Percentiles rank a stretch among this genome's conserved stretches.
These are phyloP conservation scores for Agrotis puta DNA, from an alignment of 2,888 invertebrate species.

Conservation along the genomic window DNA sequence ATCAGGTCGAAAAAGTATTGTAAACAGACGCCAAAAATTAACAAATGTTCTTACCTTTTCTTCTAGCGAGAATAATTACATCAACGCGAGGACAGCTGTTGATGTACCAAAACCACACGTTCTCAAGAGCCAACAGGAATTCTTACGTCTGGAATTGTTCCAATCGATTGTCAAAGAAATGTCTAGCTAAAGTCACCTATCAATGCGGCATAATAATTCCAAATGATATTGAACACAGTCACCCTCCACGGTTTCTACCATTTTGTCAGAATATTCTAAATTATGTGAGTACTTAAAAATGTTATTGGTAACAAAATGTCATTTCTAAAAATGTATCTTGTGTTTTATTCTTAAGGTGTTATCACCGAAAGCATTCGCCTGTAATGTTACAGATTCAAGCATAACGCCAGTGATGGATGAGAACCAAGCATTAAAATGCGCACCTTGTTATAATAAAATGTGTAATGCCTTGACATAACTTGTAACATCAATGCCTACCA, in stretches of 20 bases:
- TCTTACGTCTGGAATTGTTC: slow-evolving; percentile 60
- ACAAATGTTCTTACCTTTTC: neutral
- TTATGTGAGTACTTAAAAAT: too few relatives aligned
- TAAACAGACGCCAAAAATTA: neutral
- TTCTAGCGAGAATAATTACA: slow-evolving; percentile 22
- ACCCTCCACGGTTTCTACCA: slow-evolving; percentile 53
- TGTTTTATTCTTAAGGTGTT: too few relatives aligned
- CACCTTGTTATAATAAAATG: too few relatives aligned
- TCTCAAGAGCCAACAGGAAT: slow-evolving; percentile 46
- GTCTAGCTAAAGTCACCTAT: slow-evolving; percentile 44
- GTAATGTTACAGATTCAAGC: too few relatives aligned
- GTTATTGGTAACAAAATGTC: too few relatives aligned
- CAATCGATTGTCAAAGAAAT: slow-evolving; percentile 47
- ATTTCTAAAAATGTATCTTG: too few relatives aligned
- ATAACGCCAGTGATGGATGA: too few relatives aligned
- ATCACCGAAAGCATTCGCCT: too few relatives aligned
- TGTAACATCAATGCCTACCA: too few relatives aligned
- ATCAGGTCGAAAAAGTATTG: too few relatives aligned
- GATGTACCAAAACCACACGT: slow-evolving; percentile 47
- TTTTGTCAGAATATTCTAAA: neutral
- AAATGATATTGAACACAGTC: slow-evolving; percentile 41
- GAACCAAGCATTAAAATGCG: too few relatives aligned
- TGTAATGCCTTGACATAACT: too few relatives aligned
- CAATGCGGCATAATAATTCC: slow-evolving; percentile 4
- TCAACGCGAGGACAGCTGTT: slow-evolving; percentile 44